These are phyloP conservation scores for Choristoneura fumiferana DNA, from an alignment of 1,140 invertebrate species.

Conservation along the genomic window DNA sequence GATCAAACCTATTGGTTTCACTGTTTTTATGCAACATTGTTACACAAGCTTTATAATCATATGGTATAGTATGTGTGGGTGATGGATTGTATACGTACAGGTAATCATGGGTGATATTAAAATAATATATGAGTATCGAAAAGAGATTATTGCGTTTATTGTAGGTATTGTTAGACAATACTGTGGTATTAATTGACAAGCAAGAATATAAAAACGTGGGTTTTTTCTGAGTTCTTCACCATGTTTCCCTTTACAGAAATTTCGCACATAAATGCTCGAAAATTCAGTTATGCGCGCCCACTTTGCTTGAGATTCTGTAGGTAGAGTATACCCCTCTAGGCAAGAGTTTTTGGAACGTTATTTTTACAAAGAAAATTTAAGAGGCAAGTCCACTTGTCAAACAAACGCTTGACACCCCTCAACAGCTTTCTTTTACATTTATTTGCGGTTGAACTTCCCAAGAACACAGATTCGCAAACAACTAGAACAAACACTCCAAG, in stretches of 20 bases:
- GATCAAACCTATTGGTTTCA: slow-evolving; percentile 28
- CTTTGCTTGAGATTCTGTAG: too few species aligned
- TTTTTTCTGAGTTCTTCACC: too few species aligned
- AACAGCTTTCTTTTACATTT: slow-evolving; percentile 5
- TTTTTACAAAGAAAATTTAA: too few species aligned
- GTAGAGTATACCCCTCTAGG: too few species aligned
- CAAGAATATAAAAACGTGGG: too few species aligned
- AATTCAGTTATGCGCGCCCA: too few species aligned
- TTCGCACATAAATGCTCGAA: too few species aligned
- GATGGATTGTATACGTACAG: slow-evolving; percentile 25
- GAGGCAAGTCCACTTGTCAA: too few species aligned
- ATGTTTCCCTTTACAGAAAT: too few species aligned
- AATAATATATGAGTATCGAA: slow-evolving; percentile 1
- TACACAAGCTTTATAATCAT: slow-evolving; percentile 43
- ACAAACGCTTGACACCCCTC: not conserved
- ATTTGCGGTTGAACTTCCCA: slow-evolving; percentile 3
- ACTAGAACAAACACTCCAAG: slow-evolving; percentile 7
- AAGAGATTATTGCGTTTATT: not conserved
- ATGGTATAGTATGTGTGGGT: slow-evolving; percentile 38
- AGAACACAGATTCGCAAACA: slow-evolving; percentile 6
- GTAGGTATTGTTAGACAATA: too few species aligned
- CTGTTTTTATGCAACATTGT: slow-evolving; percentile 53
- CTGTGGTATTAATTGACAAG: too few species aligned
- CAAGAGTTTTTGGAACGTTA: too few species aligned
- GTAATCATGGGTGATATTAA: slow-evolving; percentile 12